These are phyloP conservation scores for Atractosteus spatula DNA, from an alignment of 2,113 vertebrate species.

Conservation along the genomic window DNA sequence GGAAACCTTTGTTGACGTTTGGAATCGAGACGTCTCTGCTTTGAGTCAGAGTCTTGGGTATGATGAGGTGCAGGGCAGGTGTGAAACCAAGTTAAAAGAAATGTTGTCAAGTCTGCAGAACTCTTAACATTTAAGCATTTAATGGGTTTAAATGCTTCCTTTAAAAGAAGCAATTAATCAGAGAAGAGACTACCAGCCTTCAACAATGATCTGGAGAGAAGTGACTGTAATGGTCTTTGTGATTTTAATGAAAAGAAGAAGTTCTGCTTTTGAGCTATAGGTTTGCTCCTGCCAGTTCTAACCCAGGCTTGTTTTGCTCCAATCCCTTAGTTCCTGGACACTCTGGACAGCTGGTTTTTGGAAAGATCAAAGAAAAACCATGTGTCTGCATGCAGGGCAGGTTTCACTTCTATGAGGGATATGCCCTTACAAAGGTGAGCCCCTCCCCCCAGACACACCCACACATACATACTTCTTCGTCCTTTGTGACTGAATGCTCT, in stretches of 20 bases:
- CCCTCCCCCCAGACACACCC: too few relatives aligned
- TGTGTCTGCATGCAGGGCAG: constrained; percentile 74
- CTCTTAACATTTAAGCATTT: too few relatives aligned
- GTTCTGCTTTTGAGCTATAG: constrained; percentile 3
- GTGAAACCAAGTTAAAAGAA: too few relatives aligned
- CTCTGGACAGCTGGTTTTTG: constrained; percentile 65
- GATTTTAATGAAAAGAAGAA: constrained; percentile 1
- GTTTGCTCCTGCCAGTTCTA: background rate
- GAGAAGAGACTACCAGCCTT: background rate
- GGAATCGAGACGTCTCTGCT: too few relatives aligned
- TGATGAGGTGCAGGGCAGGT: too few relatives aligned
- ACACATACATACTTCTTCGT: too few relatives aligned
- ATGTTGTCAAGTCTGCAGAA: too few relatives aligned
- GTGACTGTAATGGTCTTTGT: background rate
- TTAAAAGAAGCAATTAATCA: too few relatives aligned
- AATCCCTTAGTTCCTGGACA: constrained; percentile 57
- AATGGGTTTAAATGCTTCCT: too few relatives aligned
- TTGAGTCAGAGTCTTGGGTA: too few relatives aligned
- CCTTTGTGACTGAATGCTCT: too few relatives aligned
- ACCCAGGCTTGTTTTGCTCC: background rate
- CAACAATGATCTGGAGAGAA: background rate
- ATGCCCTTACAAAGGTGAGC: constrained; percentile 57
- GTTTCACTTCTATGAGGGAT: constrained; percentile 73
- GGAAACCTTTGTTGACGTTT: too few relatives aligned
- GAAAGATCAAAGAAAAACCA: constrained; percentile 51